Evolutionary conservation across 2,113 vertebrate species (phyloP), one percentile per base, ranked within the genome.

Genomic region (Malurus cyaneus): DNA sequence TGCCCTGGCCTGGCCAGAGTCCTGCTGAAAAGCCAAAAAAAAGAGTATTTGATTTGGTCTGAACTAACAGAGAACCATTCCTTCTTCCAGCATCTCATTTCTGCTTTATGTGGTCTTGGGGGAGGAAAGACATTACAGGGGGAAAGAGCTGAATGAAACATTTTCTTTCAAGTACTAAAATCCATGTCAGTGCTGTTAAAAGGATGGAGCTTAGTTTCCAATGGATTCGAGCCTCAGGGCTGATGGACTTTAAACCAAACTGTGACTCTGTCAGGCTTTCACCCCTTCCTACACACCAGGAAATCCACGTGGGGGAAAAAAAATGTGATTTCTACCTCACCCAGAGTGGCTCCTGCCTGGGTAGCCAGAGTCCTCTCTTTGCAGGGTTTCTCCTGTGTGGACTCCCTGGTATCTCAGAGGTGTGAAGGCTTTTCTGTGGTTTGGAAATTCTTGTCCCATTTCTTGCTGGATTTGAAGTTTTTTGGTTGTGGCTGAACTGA

Each of bases 271-370:
- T 32, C 20, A 47, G 69, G 49, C 2, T 50, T 72, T 80, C 14
- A 12, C 1, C 41, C 34, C 18, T 52, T 52, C 54, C 46, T 28
- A 56, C 17, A 41, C 60, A 89, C 8, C 77, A 70, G 50, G 76
- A 80, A 77, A 89, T 46, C 16, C 64, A 34, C 0, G 0, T 5
- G 8, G 19, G 32, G n/a, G 6, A 1, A 1, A 9, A 9, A 41
- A 28, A 81, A 62, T 14, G 2, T 6, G 13, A 70, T 36, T 26
- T 70, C 39, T 20, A 32, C 5, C 74, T 86, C 50, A 46, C 24
- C 14, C 66, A 36, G 32, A 88, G 61, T 39, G 47, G 72, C 8
- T 74, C 56, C 29, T 47, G 42, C 39, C 61, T 57, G 24, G 25
- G 21, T 18, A 47, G 50, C 14, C 26, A 39, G 32, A 47, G 17